Evolutionary conservation across 2,888 invertebrate species (phyloP).

Genomic region (Plusia festucae): DNA sequence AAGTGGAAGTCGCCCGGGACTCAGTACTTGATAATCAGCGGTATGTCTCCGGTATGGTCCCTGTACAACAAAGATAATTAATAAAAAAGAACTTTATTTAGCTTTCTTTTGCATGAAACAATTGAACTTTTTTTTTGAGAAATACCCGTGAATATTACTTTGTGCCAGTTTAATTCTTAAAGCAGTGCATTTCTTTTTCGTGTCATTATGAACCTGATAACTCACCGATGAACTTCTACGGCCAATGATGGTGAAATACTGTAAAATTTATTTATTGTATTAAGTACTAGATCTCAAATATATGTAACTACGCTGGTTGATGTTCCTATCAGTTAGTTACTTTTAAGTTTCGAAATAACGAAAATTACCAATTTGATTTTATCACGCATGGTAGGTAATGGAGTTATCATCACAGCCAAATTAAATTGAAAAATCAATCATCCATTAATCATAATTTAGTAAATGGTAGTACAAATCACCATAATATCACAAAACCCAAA

Average conservation of each 20-base stretch:
- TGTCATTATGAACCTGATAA: slow-evolving; percentile 19
- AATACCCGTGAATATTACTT: background rate
- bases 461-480: background rate
- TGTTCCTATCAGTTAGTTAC: background rate
- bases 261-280: slow-evolving; percentile 34
- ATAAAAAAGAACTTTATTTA: background rate
- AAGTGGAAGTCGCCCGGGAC: slow-evolving; percentile 29
- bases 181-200: slow-evolving; percentile 12
- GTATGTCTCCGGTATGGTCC: slow-evolving; percentile 22
- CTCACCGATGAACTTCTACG: slow-evolving; percentile 61
- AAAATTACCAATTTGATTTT: too few relatives aligned
- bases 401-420: too few relatives aligned
- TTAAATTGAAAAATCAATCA: background rate
- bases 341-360: background rate
- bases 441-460: background rate
- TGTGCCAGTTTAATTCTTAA: background rate
- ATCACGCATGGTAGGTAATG: too few relatives aligned
- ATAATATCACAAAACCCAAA: background rate
- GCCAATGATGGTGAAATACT: slow-evolving; percentile 50
- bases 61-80: slow-evolving; percentile 33
- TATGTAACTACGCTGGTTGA: background rate
- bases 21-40: slow-evolving; percentile 48
- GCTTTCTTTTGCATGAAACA: too few relatives aligned
- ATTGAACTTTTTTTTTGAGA: background rate
- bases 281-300: background rate